Evolutionary conservation across 2,797 vertebrate genomes (phyloP).

Genomic region (Sylvia borin): DNA sequence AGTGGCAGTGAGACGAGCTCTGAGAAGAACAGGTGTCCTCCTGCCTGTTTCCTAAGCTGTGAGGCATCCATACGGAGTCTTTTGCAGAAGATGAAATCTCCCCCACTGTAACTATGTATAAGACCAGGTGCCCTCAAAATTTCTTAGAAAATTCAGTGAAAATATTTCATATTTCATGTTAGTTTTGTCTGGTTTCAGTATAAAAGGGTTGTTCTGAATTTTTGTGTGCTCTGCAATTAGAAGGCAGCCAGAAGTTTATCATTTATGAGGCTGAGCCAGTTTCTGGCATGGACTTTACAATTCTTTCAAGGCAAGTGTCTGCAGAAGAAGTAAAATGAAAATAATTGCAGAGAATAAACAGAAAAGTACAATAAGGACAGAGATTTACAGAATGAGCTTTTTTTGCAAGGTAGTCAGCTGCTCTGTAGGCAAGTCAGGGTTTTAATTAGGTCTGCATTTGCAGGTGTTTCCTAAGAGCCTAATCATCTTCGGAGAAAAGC

Average conservation of each 20-base stretch:
- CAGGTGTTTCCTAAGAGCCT: constrained; percentile 8
- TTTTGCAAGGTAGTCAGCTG: background rate
- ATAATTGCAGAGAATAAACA: background rate
- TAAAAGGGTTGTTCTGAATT: background rate
- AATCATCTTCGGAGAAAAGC: background rate
- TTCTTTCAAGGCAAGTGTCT: background rate
- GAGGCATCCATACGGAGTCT: background rate
- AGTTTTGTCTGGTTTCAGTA: background rate
- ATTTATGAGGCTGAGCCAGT: background rate
- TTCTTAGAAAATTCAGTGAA: background rate
- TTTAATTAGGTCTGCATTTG: constrained; percentile 1
- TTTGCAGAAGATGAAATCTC: background rate
- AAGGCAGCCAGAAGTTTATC: background rate
- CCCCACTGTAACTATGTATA: background rate
- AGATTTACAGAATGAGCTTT: background rate
- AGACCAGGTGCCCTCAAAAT: background rate
- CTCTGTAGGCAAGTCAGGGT: background rate
- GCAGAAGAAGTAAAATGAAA: background rate
- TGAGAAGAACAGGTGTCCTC: background rate
- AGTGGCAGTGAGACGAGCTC: background rate
- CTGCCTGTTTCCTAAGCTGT: background rate
- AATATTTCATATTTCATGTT: background rate
- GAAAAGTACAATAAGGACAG: background rate
- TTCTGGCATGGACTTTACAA: background rate
- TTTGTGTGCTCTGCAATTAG: background rate